Evolutionary conservation across 2,797 vertebrate species (phyloP).

Genomic region (Threskiornis aethiopicus): DNA sequence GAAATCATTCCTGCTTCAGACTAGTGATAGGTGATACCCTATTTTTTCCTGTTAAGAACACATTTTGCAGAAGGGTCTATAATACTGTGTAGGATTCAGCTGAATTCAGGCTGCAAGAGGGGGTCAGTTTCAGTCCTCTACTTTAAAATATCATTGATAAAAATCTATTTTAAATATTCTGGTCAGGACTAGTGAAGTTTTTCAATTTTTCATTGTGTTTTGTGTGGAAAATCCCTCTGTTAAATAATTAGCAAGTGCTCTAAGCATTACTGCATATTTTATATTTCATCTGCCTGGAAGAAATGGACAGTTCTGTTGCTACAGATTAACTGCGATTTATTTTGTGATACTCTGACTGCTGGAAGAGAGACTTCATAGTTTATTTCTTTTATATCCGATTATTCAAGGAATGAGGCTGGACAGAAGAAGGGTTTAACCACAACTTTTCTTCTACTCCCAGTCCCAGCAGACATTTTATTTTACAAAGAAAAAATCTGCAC

Average conservation of each 20-base stretch:
- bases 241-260: conserved; percentile 33
- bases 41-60: neutral
- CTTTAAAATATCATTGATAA: neutral
- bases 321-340: neutral
- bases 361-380: neutral
- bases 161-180: neutral
- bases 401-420: neutral
- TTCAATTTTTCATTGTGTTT: conserved; percentile 8
- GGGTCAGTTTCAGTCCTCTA: neutral
- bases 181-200: neutral
- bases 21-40: neutral
- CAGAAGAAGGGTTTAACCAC: neutral
- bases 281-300: neutral
- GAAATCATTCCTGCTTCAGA: neutral
- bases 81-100: neutral
- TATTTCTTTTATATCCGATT: neutral
- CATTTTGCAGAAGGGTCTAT: neutral
- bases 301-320: neutral
- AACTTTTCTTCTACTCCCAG: neutral
- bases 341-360: neutral
- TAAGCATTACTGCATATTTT: neutral
- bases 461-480: neutral
- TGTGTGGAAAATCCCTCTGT: neutral
- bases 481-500: neutral
- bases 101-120: neutral